Conservation (phyloP, 2,888 invertebrate genomes). For the Cepaea hortensis region DNA sequence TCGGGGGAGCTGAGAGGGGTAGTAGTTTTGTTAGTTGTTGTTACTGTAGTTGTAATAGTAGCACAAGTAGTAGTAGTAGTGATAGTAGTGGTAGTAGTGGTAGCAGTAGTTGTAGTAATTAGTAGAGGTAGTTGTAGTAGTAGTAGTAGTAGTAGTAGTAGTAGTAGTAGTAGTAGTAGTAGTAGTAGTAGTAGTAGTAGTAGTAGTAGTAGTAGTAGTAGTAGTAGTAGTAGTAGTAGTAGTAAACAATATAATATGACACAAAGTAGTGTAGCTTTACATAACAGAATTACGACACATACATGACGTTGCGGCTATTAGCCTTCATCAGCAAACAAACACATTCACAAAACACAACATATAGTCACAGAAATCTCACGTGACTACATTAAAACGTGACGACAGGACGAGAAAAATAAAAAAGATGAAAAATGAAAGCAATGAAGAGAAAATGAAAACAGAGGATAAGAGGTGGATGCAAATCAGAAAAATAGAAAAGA, state of each 20-base stretch:
- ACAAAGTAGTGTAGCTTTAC: background rate
- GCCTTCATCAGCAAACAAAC: too few species aligned
- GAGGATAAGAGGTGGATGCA: too few species aligned
- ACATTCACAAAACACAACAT: too few species aligned
- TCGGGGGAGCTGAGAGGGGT: background rate
- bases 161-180: slow-evolving; percentile 20
- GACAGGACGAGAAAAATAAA: background rate
- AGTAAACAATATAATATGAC: background rate
- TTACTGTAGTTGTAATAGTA: slow-evolving; percentile 16
- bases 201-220: background rate
- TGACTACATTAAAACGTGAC: background rate
- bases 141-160: slow-evolving; percentile 13
- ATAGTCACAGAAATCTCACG: too few species aligned
- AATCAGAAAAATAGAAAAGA: too few species aligned
- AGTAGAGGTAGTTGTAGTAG: background rate
- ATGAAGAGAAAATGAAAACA: too few species aligned
- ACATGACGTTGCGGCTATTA: too few species aligned
- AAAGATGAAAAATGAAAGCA: background rate
- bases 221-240: slow-evolving; percentile 1
- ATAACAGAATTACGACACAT: background rate
- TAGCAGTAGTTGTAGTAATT: slow-evolving; percentile 5
- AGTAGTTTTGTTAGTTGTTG: slow-evolving; percentile 11
- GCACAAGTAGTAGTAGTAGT: slow-evolving; percentile 16
- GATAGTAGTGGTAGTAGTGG: slow-evolving; percentile 11
- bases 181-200: slow-evolving; percentile 28